These are phyloP conservation scores for Isichthys henryi DNA, from an alignment of 2,113 vertebrate species.

Conservation along the genomic window DNA sequence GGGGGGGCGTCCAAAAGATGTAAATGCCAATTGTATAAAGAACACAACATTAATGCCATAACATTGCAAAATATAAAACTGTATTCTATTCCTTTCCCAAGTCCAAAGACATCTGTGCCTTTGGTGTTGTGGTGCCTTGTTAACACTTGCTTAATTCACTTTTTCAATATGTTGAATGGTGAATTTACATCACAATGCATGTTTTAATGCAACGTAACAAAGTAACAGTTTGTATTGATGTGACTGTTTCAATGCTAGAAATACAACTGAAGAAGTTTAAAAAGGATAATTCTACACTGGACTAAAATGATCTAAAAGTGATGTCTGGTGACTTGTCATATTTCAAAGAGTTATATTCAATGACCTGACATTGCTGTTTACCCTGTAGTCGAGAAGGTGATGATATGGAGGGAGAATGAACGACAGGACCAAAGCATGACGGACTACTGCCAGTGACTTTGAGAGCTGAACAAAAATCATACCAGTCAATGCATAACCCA, in stretches of 20 bases:
- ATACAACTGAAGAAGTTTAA: not conserved
- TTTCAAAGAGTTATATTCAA: not conserved
- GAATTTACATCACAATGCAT: not conserved
- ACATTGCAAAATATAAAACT: not conserved
- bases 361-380: not conserved
- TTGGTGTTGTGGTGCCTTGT: not conserved
- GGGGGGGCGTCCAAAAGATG: not conserved
- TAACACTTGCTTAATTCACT: not conserved
- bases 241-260: not conserved
- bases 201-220: not conserved
- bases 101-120: not conserved
- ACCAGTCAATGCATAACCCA: not conserved
- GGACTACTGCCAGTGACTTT: not conserved
- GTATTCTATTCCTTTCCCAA: not conserved
- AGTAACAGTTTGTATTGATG: not conserved
- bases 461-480: not conserved
- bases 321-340: not conserved
- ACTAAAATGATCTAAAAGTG: not conserved
- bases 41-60: not conserved
- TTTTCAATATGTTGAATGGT: not conserved
- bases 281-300: not conserved
- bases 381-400: not conserved
- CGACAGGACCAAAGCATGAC: not conserved
- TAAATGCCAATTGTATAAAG: not conserved
- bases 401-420: too few species aligned